Evolutionary conservation across 2,888 invertebrate species (phyloP), one percentile per base, ranked within the genome.

Genomic region (Drosophila nigritarsus): DNA sequence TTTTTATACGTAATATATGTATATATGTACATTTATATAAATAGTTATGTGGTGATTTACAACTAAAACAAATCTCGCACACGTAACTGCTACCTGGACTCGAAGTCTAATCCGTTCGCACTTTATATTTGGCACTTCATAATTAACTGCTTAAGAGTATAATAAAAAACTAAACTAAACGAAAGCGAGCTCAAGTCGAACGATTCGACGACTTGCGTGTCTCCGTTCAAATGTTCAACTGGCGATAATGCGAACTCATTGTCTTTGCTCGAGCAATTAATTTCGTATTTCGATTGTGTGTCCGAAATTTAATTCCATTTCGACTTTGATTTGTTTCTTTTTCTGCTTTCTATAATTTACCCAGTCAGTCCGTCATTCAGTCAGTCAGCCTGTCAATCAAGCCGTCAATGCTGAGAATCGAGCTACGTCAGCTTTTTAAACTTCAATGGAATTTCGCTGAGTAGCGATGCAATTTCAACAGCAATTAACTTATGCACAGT

Each of bases 171-270:
- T 30, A 59, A 61, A 62, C 55, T 27, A 51, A 42, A 54, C 45
- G 20, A 54, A 30, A 58, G 24, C 48, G 48, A 32, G 55, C 36
- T 38, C 32, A 63, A 67, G 69, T 75, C 69, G 36, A 67, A 71
- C 75, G 54, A 50, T 59, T 51, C 62, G 53, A 50, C 77, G 65
- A 68, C 89, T 87, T 81, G 90, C 85, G 87, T 89, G 89, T 80
- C 74, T 69, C 45, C 78, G 89, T 78, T 67, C 81, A 75, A 87
- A 74, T 64, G 76, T 80, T 63, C 87, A 81, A 86, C 86, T 90
- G 86, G 65, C 81, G 69, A 75, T 77, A 90, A 74, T 78, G 84
- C 84, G 63, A 80, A 76, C 90, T 89, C 90, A 90, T 90, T 79
- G 87, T 64, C 76, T 70, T 27, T 68, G 78, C 69, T 30, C 49